Percentiles rank a stretch among this genome's conserved stretches.
phyloP scores from a whole-genome alignment of 2,888 invertebrate genomes.

The Eulithis testata region DNA sequence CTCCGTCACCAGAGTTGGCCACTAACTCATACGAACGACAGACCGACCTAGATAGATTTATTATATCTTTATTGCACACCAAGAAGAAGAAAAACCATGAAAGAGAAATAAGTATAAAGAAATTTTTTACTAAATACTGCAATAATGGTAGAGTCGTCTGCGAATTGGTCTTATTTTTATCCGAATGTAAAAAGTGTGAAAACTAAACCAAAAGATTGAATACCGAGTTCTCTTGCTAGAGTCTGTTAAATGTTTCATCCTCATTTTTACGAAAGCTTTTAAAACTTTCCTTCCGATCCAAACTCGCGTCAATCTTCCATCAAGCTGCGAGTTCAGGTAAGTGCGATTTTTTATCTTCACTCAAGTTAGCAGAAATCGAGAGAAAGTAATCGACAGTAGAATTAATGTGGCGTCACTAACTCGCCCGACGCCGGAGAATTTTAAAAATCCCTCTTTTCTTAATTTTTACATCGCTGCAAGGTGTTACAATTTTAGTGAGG shows the following conservation, averaged over 20 bases:
- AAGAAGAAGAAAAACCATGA: no score
- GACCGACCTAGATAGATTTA: no score
- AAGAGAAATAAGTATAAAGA: no score
- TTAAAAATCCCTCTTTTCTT: conserved; percentile 78
- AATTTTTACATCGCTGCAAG: conserved; percentile 83
- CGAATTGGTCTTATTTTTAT: no score
- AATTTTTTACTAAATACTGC: no score
- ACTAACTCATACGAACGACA: no score
- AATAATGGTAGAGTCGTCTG: no score
- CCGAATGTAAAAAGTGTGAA: no score
- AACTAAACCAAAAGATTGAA: not conserved
- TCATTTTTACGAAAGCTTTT: conserved; percentile 29
- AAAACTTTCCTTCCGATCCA: conserved; percentile 25
- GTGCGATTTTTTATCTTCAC: conserved; percentile 56
- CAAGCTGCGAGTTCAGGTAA: conserved; percentile 41
- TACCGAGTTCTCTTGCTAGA: not conserved
- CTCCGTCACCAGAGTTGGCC: no score
- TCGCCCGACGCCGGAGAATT: conserved; percentile 66
- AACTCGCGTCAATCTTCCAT: conserved; percentile 28
- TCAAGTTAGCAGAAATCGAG: conserved; percentile 46
- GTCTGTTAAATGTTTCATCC: conserved; percentile 6
- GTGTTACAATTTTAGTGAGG: conserved; percentile 64
- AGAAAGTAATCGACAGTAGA: conserved; percentile 74
- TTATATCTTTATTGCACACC: no score
- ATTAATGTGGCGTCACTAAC: conserved; percentile 84